phyloP scores from a whole-genome alignment of 2,888 invertebrate species.

The Cheilosia impressa region DNA sequence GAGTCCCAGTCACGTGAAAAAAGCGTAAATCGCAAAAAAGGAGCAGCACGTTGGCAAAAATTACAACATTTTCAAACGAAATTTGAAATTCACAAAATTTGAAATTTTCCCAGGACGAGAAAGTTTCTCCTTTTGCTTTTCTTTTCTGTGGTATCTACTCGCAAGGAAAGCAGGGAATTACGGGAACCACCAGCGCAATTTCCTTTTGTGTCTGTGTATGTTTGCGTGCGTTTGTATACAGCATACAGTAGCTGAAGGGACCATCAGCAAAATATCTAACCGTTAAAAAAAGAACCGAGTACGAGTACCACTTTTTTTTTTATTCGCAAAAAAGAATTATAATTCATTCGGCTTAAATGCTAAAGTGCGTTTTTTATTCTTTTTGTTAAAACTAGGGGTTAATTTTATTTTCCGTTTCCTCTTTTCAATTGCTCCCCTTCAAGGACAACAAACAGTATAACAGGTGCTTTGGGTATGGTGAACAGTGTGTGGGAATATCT shows the following conservation, averaged over 20 bases:
- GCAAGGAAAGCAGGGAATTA: slow-evolving; percentile 73
- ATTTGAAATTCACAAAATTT: slow-evolving; percentile 58
- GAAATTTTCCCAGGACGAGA: slow-evolving; percentile 73
- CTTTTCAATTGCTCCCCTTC: slow-evolving; percentile 46
- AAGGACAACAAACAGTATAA: slow-evolving; percentile 75
- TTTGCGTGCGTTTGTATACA: slow-evolving; percentile 57
- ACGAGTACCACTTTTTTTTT: slow-evolving; percentile 1
- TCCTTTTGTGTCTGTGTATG: slow-evolving; percentile 48
- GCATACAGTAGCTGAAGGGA: slow-evolving; percentile 56
- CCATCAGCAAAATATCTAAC: slow-evolving; percentile 57
- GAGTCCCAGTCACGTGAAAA: slow-evolving; percentile 14
- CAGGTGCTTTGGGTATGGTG: slow-evolving; percentile 69
- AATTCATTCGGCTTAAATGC: background rate
- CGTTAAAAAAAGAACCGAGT: slow-evolving; percentile 37
- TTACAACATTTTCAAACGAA: slow-evolving; percentile 38
- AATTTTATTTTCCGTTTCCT: slow-evolving; percentile 19
- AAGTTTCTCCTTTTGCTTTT: slow-evolving; percentile 68
- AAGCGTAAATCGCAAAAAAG: slow-evolving; percentile 1
- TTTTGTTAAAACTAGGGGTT: background rate
- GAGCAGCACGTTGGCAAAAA: slow-evolving; percentile 3
- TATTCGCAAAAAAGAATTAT: background rate
- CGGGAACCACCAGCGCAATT: slow-evolving; percentile 71
- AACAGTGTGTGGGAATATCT: slow-evolving; percentile 51
- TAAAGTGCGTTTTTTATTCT: slow-evolving; percentile 4
- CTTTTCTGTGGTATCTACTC: slow-evolving; percentile 73